Evolutionary conservation across 2,888 invertebrate species (phyloP).

Genomic region (Cloeon dipterum): DNA sequence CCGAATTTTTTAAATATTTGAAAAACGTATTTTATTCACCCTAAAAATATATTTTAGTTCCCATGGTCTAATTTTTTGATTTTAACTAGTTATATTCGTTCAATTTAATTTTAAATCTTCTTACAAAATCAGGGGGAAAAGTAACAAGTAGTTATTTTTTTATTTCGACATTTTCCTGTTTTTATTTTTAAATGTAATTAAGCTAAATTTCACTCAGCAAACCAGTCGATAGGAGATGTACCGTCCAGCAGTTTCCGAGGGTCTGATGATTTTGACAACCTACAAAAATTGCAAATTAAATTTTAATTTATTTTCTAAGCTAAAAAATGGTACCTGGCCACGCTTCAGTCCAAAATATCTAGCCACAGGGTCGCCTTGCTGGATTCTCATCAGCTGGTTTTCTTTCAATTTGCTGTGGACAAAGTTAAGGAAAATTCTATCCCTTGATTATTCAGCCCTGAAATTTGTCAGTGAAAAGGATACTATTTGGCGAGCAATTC

Average conservation of each 20-base stretch:
- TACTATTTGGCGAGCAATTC: conserved; percentile 88
- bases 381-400: conserved; percentile 96
- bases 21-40: too few relatives aligned
- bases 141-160: conserved; percentile 3
- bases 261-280: conserved; percentile 94
- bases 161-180: too few relatives aligned
- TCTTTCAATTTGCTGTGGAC: conserved; percentile 73
- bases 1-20: too few relatives aligned
- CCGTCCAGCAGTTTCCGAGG: conserved; percentile 93
- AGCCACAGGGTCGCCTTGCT: conserved; percentile 94
- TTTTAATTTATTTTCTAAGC: background rate
- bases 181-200: conserved; percentile 5
- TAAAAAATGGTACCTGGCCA: conserved; percentile 48
- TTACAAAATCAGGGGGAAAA: too few relatives aligned
- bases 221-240: conserved; percentile 96
- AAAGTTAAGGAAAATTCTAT: conserved; percentile 10
- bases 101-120: too few relatives aligned
- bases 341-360: conserved; percentile 95
- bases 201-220: too few relatives aligned
- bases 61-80: too few relatives aligned
- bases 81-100: too few relatives aligned
- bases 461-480: conserved; percentile 21
- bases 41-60: too few relatives aligned
- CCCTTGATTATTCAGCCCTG: conserved; percentile 6
- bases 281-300: conserved; percentile 14